phyloP scores from a whole-genome alignment of 1,140 invertebrate genomes.

The Philopotamus ludificatus region DNA sequence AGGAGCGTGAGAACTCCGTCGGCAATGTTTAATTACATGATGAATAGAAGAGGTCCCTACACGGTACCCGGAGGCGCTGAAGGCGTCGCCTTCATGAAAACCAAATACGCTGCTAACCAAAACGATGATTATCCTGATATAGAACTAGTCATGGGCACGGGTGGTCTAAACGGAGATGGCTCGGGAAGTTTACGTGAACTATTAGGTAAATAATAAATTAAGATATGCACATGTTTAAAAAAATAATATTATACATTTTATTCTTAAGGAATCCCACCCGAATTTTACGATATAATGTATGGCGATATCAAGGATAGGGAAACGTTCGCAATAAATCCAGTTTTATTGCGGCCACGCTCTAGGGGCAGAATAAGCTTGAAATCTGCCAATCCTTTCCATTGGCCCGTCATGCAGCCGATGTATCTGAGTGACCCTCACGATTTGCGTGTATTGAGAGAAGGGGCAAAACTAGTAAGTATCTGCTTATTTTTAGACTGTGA shows the following conservation, averaged over 20 bases:
- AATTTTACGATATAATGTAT: slow-evolving; percentile 62
- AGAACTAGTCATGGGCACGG: slow-evolving; percentile 73
- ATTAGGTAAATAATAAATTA: slow-evolving; percentile 50
- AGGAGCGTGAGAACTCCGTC: slow-evolving; percentile 51
- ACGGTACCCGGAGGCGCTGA: slow-evolving; percentile 72
- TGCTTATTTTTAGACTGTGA: neutral
- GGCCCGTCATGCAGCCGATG: slow-evolving; percentile 75
- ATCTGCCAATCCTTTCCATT: slow-evolving; percentile 67
- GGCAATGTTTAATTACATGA: slow-evolving; percentile 59
- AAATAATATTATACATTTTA: neutral
- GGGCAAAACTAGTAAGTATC: slow-evolving; percentile 65
- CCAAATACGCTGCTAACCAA: slow-evolving; percentile 47
- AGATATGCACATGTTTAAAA: neutral
- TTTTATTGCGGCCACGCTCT: slow-evolving; percentile 73
- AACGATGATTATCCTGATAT: slow-evolving; percentile 66
- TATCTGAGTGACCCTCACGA: slow-evolving; percentile 71
- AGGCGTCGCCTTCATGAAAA: slow-evolving; percentile 68
- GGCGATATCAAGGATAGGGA: slow-evolving; percentile 50
- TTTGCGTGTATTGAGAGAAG: slow-evolving; percentile 66
- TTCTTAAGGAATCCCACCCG: slow-evolving; percentile 59
- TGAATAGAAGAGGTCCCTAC: slow-evolving; percentile 62
- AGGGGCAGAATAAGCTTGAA: slow-evolving; percentile 66
- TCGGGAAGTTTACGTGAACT: slow-evolving; percentile 66
- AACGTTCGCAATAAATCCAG: slow-evolving; percentile 67
- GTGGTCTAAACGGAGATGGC: slow-evolving; percentile 68